These are phyloP conservation scores for Minunthozetes semirufus DNA, from an alignment of 2,888 invertebrate genomes.

Conservation along the genomic window DNA sequence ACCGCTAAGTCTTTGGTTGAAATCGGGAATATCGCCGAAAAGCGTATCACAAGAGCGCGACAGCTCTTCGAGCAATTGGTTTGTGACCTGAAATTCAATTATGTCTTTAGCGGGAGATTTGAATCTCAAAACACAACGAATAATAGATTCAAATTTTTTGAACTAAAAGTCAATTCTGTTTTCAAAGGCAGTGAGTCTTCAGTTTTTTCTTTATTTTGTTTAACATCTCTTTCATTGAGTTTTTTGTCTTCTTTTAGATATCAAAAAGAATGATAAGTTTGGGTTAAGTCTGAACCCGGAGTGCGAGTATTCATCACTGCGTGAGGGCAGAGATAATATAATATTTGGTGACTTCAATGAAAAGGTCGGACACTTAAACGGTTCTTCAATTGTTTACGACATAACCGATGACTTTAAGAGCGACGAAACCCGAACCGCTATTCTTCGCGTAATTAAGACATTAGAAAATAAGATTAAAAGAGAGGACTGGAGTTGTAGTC, in stretches of 20 bases:
- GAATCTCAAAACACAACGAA: not conserved
- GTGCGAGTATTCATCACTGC: not conserved
- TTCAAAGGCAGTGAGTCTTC: conserved; percentile 29
- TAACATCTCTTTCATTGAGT: not conserved
- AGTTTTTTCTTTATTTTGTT: not conserved
- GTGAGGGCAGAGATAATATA: not conserved
- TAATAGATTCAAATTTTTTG: conserved; percentile 12
- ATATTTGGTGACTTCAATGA: conserved; percentile 19
- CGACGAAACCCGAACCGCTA: not conserved
- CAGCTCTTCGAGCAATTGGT: conserved; percentile 29
- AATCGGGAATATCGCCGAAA: conserved; percentile 33
- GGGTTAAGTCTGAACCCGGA: not conserved
- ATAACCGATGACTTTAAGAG: not conserved
- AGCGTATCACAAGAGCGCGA: not conserved
- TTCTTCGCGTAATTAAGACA: not conserved
- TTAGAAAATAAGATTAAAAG: not conserved
- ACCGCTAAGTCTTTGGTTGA: conserved; percentile 29
- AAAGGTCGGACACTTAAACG: conserved; percentile 4
- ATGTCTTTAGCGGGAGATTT: conserved; percentile 26
- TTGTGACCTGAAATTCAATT: conserved; percentile 27
- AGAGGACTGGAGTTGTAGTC: not conserved
- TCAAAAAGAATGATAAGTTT: not conserved
- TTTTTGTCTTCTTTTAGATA: not conserved
- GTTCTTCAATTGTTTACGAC: conserved; percentile 16
- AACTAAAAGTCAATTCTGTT: not conserved